These are phyloP conservation scores for Zosterops pallidus DNA, from an alignment of 2,113 vertebrate genomes.

Conservation along the genomic window DNA sequence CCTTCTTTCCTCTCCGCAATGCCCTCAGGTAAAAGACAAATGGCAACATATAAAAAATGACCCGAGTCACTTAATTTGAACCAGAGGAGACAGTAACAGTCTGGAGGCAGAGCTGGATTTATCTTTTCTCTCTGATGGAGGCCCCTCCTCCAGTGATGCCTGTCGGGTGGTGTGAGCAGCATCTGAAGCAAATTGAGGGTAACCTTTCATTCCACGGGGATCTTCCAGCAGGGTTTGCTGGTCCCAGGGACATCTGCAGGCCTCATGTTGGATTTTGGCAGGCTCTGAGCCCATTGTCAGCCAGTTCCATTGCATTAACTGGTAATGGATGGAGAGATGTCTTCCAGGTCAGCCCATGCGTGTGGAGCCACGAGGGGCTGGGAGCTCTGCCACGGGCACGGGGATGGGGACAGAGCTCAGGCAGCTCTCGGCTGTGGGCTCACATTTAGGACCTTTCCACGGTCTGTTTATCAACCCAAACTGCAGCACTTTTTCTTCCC, in stretches of 20 bases:
- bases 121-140: neutral
- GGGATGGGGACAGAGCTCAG: fast-evolving
- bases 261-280: conserved; percentile 71
- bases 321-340: neutral
- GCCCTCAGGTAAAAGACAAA: conserved; percentile 51
- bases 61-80: conserved; percentile 55
- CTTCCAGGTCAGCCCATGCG: neutral
- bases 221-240: conserved; percentile 38
- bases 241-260: conserved; percentile 66
- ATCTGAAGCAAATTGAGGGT: conserved; percentile 67
- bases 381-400: neutral
- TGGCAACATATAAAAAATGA: neutral
- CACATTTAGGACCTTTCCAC: fast-evolving
- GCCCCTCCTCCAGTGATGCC: conserved; percentile 12
- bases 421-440: neutral
- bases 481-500: neutral
- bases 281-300: conserved; percentile 54
- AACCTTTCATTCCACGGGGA: conserved; percentile 23
- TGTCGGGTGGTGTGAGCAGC: conserved; percentile 14
- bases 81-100: conserved; percentile 35
- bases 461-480: fast-evolving
- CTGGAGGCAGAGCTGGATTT: conserved; percentile 34
- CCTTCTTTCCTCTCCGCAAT: neutral
- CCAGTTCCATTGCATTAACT: conserved; percentile 40
- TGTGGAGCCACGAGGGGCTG: neutral